Evolutionary conservation across 2,888 invertebrate genomes (phyloP).

Genomic region (Julus scandinavius): DNA sequence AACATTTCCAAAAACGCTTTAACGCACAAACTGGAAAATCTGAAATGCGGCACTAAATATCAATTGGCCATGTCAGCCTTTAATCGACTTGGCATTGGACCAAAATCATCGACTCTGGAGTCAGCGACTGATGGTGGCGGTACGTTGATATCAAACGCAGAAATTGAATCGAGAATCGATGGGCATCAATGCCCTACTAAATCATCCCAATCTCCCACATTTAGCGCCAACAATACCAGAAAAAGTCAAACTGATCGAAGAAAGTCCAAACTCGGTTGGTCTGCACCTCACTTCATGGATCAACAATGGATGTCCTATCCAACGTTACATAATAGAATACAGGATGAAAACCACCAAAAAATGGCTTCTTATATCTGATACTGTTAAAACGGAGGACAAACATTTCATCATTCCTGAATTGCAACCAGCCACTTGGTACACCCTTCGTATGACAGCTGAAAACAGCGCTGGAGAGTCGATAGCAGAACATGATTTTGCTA

Average conservation of each 20-base stretch:
- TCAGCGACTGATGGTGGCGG: conserved; percentile 55
- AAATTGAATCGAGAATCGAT: not conserved
- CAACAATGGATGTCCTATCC: conserved; percentile 55
- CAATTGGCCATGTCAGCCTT: conserved; percentile 55
- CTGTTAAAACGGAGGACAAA: conserved; percentile 54
- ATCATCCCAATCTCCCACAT: not conserved
- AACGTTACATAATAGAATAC: conserved; percentile 53
- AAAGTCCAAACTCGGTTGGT: conserved; percentile 49
- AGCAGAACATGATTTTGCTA: conserved; percentile 56
- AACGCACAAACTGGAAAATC: conserved; percentile 55
- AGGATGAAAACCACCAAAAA: conserved; percentile 48
- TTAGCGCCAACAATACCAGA: conserved; percentile 54
- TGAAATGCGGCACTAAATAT: conserved; percentile 57
- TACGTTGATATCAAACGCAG: not conserved
- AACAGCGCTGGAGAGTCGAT: conserved; percentile 53
- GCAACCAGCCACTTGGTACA: conserved; percentile 56
- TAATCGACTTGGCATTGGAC: conserved; percentile 56
- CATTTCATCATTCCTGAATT: conserved; percentile 53
- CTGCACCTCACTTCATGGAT: conserved; percentile 55
- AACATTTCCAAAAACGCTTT: conserved; percentile 49
- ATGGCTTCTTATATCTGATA: conserved; percentile 51
- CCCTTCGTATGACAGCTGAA: conserved; percentile 55
- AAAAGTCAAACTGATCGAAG: conserved; percentile 54
- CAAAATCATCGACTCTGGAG: conserved; percentile 48
- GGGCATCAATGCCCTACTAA: not conserved